These are phyloP conservation scores for Sclerurus mexicanus DNA, from an alignment of 2,113 vertebrate genomes.

Conservation along the genomic window DNA sequence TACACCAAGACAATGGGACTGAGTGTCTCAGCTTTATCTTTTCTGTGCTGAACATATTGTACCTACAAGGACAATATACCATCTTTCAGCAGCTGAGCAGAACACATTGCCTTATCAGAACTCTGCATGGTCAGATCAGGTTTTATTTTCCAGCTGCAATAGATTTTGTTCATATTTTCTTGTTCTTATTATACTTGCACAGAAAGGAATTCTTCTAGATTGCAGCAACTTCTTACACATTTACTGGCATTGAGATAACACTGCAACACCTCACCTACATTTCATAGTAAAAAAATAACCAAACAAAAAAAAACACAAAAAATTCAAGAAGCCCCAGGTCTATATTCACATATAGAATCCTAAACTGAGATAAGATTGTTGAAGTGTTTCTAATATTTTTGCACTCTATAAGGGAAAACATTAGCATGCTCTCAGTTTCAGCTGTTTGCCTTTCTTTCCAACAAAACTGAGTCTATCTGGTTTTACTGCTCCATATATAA, in stretches of 20 bases:
- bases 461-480: neutral
- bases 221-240: constrained; percentile 45
- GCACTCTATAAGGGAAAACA: fast-evolving
- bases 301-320: neutral
- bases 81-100: neutral
- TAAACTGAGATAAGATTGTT: neutral
- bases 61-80: neutral
- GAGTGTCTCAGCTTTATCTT: constrained; percentile 20
- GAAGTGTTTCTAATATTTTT: neutral
- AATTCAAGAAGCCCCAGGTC: neutral
- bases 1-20: neutral
- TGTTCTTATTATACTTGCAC: neutral
- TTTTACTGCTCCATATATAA: neutral
- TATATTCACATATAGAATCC: neutral
- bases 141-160: neutral
- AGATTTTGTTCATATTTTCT: neutral
- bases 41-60: neutral
- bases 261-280: neutral
- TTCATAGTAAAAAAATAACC: neutral
- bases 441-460: neutral
- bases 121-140: neutral
- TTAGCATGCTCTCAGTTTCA: neutral
- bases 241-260: neutral
- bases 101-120: neutral
- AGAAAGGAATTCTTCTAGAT: neutral